Base-by-base conservation (phyloP, 2,113 vertebrate species). In the Pelobates fuscus region DNA sequence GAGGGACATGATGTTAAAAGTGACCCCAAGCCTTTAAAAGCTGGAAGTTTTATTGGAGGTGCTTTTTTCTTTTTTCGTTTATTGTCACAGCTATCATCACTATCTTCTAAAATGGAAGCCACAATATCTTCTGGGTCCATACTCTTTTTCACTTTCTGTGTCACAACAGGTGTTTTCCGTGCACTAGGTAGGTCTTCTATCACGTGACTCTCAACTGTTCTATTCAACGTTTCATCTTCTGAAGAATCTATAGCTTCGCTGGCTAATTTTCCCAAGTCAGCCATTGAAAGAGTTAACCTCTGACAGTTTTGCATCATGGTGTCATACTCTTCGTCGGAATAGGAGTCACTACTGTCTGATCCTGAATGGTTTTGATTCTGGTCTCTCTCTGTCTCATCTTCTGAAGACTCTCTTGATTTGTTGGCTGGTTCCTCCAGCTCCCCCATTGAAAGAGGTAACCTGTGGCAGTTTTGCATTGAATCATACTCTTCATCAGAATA, bases 61-160 rank as follows among this genome's bases (percentile, higher is more conserved):
- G 0, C 25, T 3, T 44, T 82, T 78, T 78, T 82, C 5, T 78
- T 81, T 10, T 76, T 83, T 78, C 77, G 86, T 37, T 84, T 84
- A 14, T 87, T 84, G 10, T 88, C 80, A 55, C 32, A 59, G 32
- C 64, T 52, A 0, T 75, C 82, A 15, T 78, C 78, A 41, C 79
- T 83, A 2, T 91, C 92, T 26, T 78, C 81, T 80, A 98, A 84
- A 82, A 98, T 81, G 7, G 86, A 80, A 58, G 94, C 90, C 20
- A 98, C 72, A 72, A 96, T 93, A 30, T 96, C 93, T 26, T 94
- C 91, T 4, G 96, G 94, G n/a, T 41, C 43, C 20, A 30, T 70
- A 20, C 71, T 41, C 4, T 25, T 67, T 25, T 67, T 75, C 65
- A 20, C 59, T 12, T 68, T 68, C 17, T 14, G 26, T n/a, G 21